Base-by-base conservation (phyloP, 2,113 vertebrate genomes). In the Aramus guarauna region DNA sequence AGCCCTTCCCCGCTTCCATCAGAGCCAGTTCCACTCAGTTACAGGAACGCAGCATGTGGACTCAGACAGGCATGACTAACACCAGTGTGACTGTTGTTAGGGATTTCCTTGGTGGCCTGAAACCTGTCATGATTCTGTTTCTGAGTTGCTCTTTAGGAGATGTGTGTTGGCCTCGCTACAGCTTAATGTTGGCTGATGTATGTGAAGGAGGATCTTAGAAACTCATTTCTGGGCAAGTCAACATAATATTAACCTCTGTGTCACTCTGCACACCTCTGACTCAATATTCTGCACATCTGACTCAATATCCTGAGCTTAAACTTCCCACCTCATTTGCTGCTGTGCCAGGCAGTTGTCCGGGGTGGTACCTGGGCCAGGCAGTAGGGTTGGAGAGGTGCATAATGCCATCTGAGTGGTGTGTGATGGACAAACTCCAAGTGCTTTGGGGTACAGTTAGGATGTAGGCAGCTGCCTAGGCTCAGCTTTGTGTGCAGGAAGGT, bases 211-310 rank as follows among this genome's bases (percentile, higher is more conserved):
- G 37, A 39, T 7, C 52, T 64, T 71, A 50, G 32, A 80, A 52
- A 84, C 5, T 3, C 5, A 8, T 7, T 7, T 56, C 21, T 55
- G 48, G 36, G 22, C 23, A 72, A 6, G 12, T n/a, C 27, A 17
- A 0, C 2, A 3, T 16, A 5, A 30, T 8, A 23, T 9, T 16
- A 55, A 27, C 14, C 18, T n/a, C 47, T 41, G 29, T 5, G n/a
- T 15, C 29, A 6, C 64, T 20, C n/a, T 62, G 41, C 9, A 15
- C 5, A 2, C 21, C 50, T 74, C 55, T 60, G 56, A 12, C 74
- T 90, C 41, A 9, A 6, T 41, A 26, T 17, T 68, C 37, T 6
- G 43, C 5, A 2, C 21, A 45, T 74, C 55, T 60, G 56, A 12
- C 74, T 90, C 41, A 9, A 6, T 41, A 26, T 17, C 72, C 37